Evolutionary conservation across 2,888 invertebrate species (phyloP), one percentile per base, ranked within the genome.

Genomic region (Tubulanus polymorphus): DNA sequence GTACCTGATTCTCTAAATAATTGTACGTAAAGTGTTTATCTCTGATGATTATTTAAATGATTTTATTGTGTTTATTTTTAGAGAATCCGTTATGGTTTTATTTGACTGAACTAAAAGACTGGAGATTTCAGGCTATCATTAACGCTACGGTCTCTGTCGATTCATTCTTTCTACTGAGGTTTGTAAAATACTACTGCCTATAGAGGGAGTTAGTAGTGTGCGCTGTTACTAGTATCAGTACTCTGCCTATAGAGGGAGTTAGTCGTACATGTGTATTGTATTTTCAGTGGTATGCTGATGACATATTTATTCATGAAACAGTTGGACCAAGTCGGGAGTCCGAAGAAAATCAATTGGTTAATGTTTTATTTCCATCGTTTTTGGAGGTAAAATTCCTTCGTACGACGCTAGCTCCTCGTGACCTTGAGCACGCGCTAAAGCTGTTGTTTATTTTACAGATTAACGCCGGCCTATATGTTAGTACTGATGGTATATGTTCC

Each of bases 111-210:
- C 1, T 28, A 2, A 51, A 62, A 20, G 59, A 63, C 6, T 67
- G 65, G 57, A 63, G 66, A 2, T 70, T 70, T 56, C 72, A 71
- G 57, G 67, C 66, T 5, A 64, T 77, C 25, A 47, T 59, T 10
- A 75, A 76, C 60, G 75, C 68, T 2, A 64, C 68, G 3, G 64
- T 73, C 1, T 71, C 74, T 32, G 75, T 76, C 1, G 76, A 76
- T 51, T 65, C 73, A 0, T 77, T 76, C 58, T 77, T 76, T 53
- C 48, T 69, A 8, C 56, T 76, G 12, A 74, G 74, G 75, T 76
- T 62, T n/a, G n/a, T n/a, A n/a, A n/a, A n/a, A n/a, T n/a, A n/a
- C n/a, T n/a, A n/a, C n/a, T n/a, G n/a, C n/a, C n/a, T n/a, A n/a
- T n/a, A n/a, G n/a, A n/a, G n/a, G n/a, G n/a, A n/a, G n/a, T n/a